phyloP scores from a whole-genome alignment of 2,113 vertebrate genomes.

The Chaetodon auriga region DNA sequence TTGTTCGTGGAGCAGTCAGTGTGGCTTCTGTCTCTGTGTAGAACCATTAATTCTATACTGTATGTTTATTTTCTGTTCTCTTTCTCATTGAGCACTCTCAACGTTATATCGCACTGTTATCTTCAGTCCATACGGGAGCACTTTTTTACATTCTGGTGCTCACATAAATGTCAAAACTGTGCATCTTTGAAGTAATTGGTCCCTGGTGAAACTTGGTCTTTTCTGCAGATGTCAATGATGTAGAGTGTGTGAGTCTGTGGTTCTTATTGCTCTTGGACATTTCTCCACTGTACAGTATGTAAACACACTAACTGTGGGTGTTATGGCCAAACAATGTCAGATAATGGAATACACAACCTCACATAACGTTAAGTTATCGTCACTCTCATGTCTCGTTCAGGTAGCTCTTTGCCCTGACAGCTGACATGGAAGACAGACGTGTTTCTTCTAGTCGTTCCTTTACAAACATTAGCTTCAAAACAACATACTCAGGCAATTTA shows the following conservation, averaged over 20 bases:
- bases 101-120: slow-evolving; percentile 21
- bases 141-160: slow-evolving; percentile 29
- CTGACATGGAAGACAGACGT: not conserved
- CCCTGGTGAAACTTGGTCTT: slow-evolving; percentile 28
- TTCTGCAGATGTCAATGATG: slow-evolving; percentile 29
- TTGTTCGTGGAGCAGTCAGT: slow-evolving; percentile 66
- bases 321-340: not conserved
- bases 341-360: not conserved
- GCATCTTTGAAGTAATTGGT: slow-evolving; percentile 41
- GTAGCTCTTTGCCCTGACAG: not conserved
- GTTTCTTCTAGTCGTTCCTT: not conserved
- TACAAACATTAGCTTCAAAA: not conserved
- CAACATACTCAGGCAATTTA: not conserved
- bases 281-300: not conserved
- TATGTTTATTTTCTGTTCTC: slow-evolving; percentile 7
- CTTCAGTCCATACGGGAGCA: not conserved
- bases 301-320: not conserved
- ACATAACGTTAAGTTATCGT: slow-evolving; percentile 1
- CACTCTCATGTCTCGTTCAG: not conserved
- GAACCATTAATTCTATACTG: slow-evolving; percentile 42
- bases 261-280: not conserved
- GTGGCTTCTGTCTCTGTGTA: slow-evolving; percentile 53
- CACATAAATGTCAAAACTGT: slow-evolving; percentile 31
- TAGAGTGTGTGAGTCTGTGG: not conserved
- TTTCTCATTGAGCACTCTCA: not conserved